Percentiles rank a stretch among this genome's conserved stretches.
Conservation (phyloP, 2,797 vertebrate genomes). For the Chloroceryle inda region DNA sequence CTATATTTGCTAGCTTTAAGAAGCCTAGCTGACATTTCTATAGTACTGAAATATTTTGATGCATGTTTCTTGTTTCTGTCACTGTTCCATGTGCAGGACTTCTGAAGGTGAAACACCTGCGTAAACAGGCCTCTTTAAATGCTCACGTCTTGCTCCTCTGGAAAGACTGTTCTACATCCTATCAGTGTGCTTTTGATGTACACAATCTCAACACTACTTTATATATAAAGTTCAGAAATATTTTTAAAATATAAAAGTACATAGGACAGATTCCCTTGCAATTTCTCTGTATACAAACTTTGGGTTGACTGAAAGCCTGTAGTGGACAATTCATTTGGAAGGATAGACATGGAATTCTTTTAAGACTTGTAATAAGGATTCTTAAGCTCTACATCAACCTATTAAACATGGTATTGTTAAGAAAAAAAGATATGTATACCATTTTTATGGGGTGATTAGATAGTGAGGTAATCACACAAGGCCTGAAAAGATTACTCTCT, state of each 20-base stretch:
- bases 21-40: neutral
- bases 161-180: neutral
- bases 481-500: neutral
- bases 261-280: neutral
- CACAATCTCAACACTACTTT: neutral
- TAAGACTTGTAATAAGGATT: neutral
- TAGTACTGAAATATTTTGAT: neutral
- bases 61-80: neutral
- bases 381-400: neutral
- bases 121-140: neutral
- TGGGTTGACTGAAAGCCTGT: neutral
- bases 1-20: neutral
- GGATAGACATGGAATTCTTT: neutral
- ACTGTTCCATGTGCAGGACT: neutral
- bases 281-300: neutral
- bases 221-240: neutral
- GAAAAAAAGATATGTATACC: neutral
- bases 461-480: neutral
- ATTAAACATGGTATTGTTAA: neutral
- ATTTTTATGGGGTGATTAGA: neutral
- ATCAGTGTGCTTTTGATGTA: neutral
- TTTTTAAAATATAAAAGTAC: neutral
- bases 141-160: fast-evolving
- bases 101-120: fast-evolving
- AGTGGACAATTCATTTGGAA: neutral